Base-by-base conservation (phyloP, 2,888 invertebrate species). In the Gisinianus flammeolus region DNA sequence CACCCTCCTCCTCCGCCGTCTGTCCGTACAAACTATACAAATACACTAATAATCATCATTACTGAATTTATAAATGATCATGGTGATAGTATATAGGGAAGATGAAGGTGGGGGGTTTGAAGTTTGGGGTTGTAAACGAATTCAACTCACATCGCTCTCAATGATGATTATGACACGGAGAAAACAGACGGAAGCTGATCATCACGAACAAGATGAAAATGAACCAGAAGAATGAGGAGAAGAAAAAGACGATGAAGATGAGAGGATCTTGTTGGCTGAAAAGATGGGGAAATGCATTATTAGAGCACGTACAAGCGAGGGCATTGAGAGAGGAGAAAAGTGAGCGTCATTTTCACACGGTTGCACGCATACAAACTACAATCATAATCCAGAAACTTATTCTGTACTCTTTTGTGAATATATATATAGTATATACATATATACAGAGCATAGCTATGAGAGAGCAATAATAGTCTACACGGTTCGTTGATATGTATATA, bases 351-450 rank as follows among this genome's bases (percentile, higher is more conserved):
- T 62, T 62, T 44, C 44, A 19, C 16, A 44, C 44, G 44, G 44
- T 44, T 44, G 19, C 44, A 44, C 24, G 62, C 62, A 28, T 62
- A 62, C 62, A 62, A 62, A 62, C 28, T 28, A 62, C 62, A 62
- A 62, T 62, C 24, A 62, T 62, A 62, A 62, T 62, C 62, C 44
- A 44, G 12, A 12, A 44, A 44, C 44, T 16, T 12, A 19, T 16
- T 16, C 44, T 44, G 19, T 19, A 44, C 12, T 44, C 44, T 19
- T 16, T 44, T 44, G 16, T 44, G n/a, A n/a, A n/a, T n/a, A n/a
- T 44, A 44, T 6, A 1, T 2, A 2, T 44, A 44, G 19, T 6
- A 6, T 44, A 44, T 44, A 44, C 2, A 16, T 12, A 6, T 44
- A 44, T 1, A 44, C 12, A 44, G 16, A 44, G 12, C 44, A 4